Evolutionary conservation across 2,888 invertebrate genomes (phyloP).

Genomic region (Digitonthophagus gazella): DNA sequence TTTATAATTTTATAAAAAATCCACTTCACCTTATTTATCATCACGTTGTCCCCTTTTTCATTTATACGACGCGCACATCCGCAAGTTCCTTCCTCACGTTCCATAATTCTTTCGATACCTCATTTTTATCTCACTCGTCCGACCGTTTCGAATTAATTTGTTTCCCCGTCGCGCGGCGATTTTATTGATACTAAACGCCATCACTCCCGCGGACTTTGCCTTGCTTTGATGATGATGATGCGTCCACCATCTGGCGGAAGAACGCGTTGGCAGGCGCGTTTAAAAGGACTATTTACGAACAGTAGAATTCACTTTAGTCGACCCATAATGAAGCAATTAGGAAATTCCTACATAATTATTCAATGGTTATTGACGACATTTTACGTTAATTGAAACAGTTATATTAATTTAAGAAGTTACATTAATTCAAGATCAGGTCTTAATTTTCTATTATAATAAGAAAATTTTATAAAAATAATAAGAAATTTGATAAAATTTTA

Average conservation of each 20-base stretch:
- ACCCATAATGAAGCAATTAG: neutral
- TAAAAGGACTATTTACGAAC: neutral
- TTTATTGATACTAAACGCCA: neutral
- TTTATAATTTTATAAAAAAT: too few relatives aligned
- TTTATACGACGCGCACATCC: too few relatives aligned
- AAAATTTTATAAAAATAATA: too few relatives aligned
- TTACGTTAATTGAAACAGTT: too few relatives aligned
- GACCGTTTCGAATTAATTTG: constrained; percentile 14
- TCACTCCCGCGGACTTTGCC: neutral
- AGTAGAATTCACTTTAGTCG: neutral
- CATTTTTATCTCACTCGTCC: neutral
- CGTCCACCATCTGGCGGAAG: constrained; percentile 12
- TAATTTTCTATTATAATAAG: too few relatives aligned
- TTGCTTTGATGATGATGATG: neutral
- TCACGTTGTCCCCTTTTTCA: too few relatives aligned
- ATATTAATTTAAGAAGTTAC: too few relatives aligned
- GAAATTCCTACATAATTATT: neutral
- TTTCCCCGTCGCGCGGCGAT: neutral
- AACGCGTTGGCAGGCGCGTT: neutral
- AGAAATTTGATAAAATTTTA: too few relatives aligned
- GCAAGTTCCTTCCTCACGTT: too few relatives aligned
- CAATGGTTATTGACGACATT: too few relatives aligned
- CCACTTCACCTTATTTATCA: too few relatives aligned
- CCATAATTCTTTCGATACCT: neutral
- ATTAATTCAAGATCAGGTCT: too few relatives aligned